Percentiles rank a stretch among this genome's conserved stretches.
Evolutionary conservation across 2,113 vertebrate species (phyloP).

Genomic region (Actenoides lindsayi): DNA sequence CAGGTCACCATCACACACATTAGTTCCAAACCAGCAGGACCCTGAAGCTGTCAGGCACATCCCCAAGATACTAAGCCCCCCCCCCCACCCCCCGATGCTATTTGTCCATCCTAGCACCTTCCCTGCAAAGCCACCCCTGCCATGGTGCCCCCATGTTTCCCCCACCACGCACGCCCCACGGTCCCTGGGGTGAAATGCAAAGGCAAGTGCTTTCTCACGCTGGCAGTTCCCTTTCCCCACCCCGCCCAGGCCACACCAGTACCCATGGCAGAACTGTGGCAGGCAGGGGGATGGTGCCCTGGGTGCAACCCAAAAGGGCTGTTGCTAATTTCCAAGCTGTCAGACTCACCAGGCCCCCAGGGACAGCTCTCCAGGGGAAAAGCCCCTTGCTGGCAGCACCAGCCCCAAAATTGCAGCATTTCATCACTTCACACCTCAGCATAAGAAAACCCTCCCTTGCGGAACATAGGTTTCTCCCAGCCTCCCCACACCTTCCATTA

Average conservation of each 20-base stretch:
- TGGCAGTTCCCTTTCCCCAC: not conserved
- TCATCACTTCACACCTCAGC: no score
- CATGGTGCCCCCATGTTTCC: not conserved
- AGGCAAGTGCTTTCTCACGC: not conserved
- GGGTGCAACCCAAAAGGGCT: not conserved
- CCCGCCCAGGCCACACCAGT: not conserved
- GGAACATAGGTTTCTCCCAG: no score
- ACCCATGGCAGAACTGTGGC: not conserved
- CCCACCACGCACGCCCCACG: not conserved
- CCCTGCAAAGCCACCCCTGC: not conserved
- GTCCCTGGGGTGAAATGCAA: no score
- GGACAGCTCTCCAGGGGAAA: no score
- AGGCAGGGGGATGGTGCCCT: not conserved
- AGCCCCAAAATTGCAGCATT: not conserved
- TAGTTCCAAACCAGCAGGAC: not conserved
- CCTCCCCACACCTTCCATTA: not conserved
- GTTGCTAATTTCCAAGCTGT: not conserved
- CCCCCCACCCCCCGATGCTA: not conserved
- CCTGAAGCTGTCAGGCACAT: not conserved
- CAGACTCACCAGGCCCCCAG: not conserved
- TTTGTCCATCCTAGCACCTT: not conserved
- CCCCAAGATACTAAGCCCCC: not conserved
- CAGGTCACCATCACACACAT: no score
- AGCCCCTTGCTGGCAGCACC: not conserved
- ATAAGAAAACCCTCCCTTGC: rapidly evolving